Base-by-base conservation (phyloP, 1,140 invertebrate species). In the Potamilus streckersoni region DNA sequence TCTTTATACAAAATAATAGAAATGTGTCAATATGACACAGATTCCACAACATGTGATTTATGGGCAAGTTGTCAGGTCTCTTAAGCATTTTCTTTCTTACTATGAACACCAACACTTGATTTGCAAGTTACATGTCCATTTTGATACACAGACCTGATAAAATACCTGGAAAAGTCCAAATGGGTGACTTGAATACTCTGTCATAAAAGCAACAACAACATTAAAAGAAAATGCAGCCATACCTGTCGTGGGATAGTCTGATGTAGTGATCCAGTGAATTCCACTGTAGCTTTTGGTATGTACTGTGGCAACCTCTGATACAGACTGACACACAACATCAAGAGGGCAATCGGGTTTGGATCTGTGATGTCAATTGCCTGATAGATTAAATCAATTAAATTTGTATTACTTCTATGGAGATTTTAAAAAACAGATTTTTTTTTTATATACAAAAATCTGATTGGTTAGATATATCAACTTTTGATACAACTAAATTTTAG, bases 281-380 rank as follows among this genome's bases (percentile, higher is more conserved):
- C 86, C 14, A 90, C 73, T 0, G 80, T 86, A 58, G 80, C 81
- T 79, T 88, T 89, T 11, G 89, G 85, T 19, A 89, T 62, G 71
- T 89, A 90, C 74, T 87, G 81, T 1, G 89, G 89, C 62, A 90
- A 77, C 49, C 82, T 80, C 67, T 89, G 85, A 79, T 88, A 90
- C 56, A 90, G 79, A 73, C 86, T 80, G 4, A 83, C 75, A 77
- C 84, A 86, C 68, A 90, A 77, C 64, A 90, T 72, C 71, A 90
- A 58, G 74, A 90, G 66, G n/a, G 83, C 76, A 23, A 90, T 85
- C 11, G 89, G 88, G 80, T 90, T 90, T 16, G 89, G 88, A 71
- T 90, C 88, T 14, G 89, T 90, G 77, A 90, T 90, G 79, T 90
- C 89, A 66, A 90, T 86, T 20, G 89, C 89, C 84, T 89, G 80